Evolutionary conservation across 37 sponge, comb jelly and placozoan species (phyloP).

Genomic region (Ephydatia muelleri): DNA sequence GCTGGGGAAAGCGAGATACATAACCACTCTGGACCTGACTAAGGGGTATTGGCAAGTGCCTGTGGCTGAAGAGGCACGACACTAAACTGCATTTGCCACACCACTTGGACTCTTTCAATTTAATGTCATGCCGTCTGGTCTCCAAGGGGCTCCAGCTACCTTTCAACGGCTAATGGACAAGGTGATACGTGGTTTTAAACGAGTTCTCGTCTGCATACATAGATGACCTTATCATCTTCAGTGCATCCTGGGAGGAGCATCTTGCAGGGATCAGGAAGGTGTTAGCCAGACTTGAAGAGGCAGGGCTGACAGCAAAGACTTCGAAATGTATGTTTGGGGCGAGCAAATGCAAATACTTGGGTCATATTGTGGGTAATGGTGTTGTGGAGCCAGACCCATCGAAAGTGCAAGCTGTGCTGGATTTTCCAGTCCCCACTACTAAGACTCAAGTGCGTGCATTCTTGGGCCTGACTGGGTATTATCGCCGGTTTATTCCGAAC

Average conservation of each 20-base stretch:
- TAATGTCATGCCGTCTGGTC: slow-evolving; percentile 51
- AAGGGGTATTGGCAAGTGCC: slow-evolving; percentile 64
- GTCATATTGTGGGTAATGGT: slow-evolving; percentile 56
- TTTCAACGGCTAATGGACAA: slow-evolving; percentile 63
- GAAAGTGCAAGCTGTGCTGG: slow-evolving; percentile 25
- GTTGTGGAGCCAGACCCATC: slow-evolving; percentile 15
- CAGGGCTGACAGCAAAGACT: slow-evolving; percentile 56
- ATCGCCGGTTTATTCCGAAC: slow-evolving; percentile 46
- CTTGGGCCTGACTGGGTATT: slow-evolving; percentile 55
- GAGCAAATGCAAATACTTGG: slow-evolving; percentile 33
- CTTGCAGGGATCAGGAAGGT: slow-evolving; percentile 24
- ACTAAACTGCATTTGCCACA: slow-evolving; percentile 44
- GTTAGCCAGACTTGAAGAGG: slow-evolving; percentile 11
- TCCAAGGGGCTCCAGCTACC: slow-evolving; percentile 57
- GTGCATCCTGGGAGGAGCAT: slow-evolving; percentile 56
- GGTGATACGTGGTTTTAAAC: slow-evolving; percentile 8
- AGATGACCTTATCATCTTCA: slow-evolving; percentile 54
- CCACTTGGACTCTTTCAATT: slow-evolving; percentile 36
- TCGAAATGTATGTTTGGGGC: slow-evolving; percentile 49
- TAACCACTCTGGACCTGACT: slow-evolving; percentile 49
- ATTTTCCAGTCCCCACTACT: slow-evolving; percentile 30
- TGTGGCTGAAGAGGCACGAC: slow-evolving; percentile 13
- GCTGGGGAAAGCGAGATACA: slow-evolving; percentile 33
- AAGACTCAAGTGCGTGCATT: slow-evolving; percentile 49
- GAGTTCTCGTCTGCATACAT: slow-evolving; percentile 43